Evolutionary conservation across 2,797 vertebrate species (phyloP), one percentile per base, ranked within the genome.

Genomic region (Xiphophorus birchmanni): DNA sequence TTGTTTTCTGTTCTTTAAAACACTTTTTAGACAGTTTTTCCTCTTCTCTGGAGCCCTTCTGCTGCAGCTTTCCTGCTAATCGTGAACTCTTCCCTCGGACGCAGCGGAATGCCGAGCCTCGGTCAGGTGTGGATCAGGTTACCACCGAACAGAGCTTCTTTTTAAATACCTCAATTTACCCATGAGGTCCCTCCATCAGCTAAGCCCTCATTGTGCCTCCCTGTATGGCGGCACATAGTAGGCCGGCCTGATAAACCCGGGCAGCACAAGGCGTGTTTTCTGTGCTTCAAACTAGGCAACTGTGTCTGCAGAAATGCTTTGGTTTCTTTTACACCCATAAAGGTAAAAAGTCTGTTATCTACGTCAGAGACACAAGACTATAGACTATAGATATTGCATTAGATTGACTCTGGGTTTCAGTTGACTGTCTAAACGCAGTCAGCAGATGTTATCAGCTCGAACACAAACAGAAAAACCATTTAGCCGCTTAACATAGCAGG

Each of bases 91-190:
- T 91, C 82, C 78, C 84, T 89, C 67, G 75, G 88, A 85, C 85
- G 89, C 93, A 91, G 82, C 84, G 93, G 95, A 96, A 96, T 96
- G 94, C 92, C 81, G 90, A 93, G 93, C 88, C 87, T 86, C 92
- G 90, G 93, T 93, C 90, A 93, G 92, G 93, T 92, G 92, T 93
- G 91, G 95, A 95, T 96, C 95, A 87, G 87, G 95, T 96, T 96
- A 94, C 96, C 79, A 13, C 88, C 84, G 94, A 96, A 96, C 95
- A 96, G 95, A 96, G 95, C 93, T 95, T 92, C 94, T 95, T 95
- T 96, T 95, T 94, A 94, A 96, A 93, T 92, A 91, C 92, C 92
- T 94, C 90, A 87, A 93, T 95, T 95, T 95, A 94, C 94, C 94
- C 91, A 92, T 90, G 89, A 94, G 91, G 90, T 89, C 86, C 90